Evolutionary conservation across 2,113 vertebrate species (phyloP).

Genomic region (Alligator mississippiensis): DNA sequence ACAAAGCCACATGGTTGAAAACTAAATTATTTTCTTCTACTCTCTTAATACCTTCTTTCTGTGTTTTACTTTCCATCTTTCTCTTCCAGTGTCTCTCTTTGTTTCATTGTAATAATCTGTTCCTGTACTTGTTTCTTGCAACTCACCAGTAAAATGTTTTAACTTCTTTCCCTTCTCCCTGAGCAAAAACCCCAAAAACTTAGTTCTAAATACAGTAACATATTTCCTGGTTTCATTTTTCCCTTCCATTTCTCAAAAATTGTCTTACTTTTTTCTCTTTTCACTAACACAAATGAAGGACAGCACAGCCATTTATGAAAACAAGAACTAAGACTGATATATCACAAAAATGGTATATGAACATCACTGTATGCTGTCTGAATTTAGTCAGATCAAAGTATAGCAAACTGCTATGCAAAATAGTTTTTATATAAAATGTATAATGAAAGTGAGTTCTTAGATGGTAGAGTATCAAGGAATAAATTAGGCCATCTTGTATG

Average conservation of each 20-base stretch:
- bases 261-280: not conserved
- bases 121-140: not conserved
- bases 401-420: not conserved
- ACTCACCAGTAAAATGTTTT: not conserved
- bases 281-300: not conserved
- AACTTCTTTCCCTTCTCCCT: not conserved
- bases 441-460: not conserved
- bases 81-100: not conserved
- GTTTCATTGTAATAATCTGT: not conserved
- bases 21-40: not conserved
- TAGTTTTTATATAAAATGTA: fast-evolving
- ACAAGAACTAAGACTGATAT: not conserved
- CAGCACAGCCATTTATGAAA: not conserved
- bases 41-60: not conserved
- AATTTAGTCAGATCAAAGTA: not conserved
- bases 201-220: not conserved
- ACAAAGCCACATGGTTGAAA: slow-evolving; percentile 9
- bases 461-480: not conserved
- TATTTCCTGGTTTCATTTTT: not conserved
- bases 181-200: not conserved
- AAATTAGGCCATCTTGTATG: not conserved
- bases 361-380: not conserved
- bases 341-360: not conserved
- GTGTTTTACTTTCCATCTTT: not conserved
- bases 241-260: not conserved